Base-by-base conservation (phyloP, 2,797 vertebrate genomes). In the Hirundo rustica region DNA sequence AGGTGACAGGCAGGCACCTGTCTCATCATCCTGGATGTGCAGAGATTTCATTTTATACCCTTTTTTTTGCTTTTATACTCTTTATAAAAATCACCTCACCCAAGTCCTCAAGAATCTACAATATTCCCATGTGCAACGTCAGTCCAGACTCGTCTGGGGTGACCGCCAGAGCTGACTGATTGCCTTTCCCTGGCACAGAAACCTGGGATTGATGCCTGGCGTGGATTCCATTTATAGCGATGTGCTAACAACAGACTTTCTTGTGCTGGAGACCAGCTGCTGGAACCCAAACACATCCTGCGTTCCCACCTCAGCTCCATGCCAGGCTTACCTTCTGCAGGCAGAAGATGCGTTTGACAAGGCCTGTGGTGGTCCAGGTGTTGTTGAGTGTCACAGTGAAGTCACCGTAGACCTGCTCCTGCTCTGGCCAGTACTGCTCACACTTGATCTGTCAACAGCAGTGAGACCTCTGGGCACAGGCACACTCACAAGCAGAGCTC, bases 341-440 rank as follows among this genome's bases (percentile, higher is more conserved):
- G 81, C 38, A 57, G 84, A 97, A 96, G 61, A 85, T 75, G 16
- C 96, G 96, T 45, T 73, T 95, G 54, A 93, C 44, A n/a, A 96
- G 76, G 47, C 93, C 86, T 0, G 32, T 96, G 36, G 93, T 95
- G 44, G 80, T 91, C 77, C 70, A 93, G 8, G 32, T 90, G 67
- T 92, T 94, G 81, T 42, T 88, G 57, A 96, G 78, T 14, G 92
- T 93, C 30, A 97, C 96, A 0, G 85, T 96, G 77, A 97, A 68
- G 38, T 96, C 79, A 0, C 95, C 96, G 0, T 95, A 97, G 30
- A 88, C 67, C 47, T 95, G 73, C 17, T 92, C 71, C 17, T 95
- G 78, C 61, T 97, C 97, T 30, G 97, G 96, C 97, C 96, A 97
- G 5, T 97, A 97, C 53, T 96, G 73, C 50, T 95, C 93, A 3